Percentiles rank a stretch among this genome's conserved stretches.
Conservation (phyloP, 2,888 invertebrate genomes). For the Gerris lacustris region DNA sequence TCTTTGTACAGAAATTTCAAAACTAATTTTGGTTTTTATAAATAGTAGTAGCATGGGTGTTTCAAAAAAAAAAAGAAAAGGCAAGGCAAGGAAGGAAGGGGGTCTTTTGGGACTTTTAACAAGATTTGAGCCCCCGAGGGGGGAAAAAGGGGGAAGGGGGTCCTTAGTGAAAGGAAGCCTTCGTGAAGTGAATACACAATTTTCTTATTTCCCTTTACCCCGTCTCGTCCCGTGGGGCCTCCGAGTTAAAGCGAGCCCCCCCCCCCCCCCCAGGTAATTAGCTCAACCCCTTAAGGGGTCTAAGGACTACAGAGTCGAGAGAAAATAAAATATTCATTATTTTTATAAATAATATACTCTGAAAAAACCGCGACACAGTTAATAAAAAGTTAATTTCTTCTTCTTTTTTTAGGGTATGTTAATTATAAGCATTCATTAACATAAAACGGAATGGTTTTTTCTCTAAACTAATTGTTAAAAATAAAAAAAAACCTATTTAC, state of each 20-base stretch:
- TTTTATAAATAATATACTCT: constrained; percentile 1
- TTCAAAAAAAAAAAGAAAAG: not conserved
- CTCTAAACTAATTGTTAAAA: too few relatives aligned
- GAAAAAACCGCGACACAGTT: not conserved
- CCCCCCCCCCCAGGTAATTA: not conserved
- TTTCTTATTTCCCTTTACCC: constrained; percentile 3
- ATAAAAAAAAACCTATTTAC: too few relatives aligned
- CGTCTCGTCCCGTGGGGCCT: not conserved
- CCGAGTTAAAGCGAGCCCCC: not conserved
- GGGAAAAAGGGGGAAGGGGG: not conserved
- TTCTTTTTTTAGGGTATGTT: not conserved
- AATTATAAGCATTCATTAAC: too few relatives aligned
- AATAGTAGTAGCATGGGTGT: too few relatives aligned
- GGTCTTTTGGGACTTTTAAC: not conserved
- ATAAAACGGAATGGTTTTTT: too few relatives aligned
- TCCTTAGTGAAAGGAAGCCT: not conserved
- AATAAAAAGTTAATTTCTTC: not conserved
- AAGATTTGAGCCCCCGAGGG: not conserved
- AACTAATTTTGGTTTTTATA: too few relatives aligned
- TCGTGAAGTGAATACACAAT: constrained; percentile 5
- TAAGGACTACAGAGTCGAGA: not conserved
- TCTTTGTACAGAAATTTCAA: too few relatives aligned
- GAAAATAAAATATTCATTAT: constrained; percentile 5
- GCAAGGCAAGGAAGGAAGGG: not conserved
- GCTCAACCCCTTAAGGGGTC: not conserved